phyloP scores from a whole-genome alignment of 1,140 invertebrate genomes.

The Ephestia elutella region DNA sequence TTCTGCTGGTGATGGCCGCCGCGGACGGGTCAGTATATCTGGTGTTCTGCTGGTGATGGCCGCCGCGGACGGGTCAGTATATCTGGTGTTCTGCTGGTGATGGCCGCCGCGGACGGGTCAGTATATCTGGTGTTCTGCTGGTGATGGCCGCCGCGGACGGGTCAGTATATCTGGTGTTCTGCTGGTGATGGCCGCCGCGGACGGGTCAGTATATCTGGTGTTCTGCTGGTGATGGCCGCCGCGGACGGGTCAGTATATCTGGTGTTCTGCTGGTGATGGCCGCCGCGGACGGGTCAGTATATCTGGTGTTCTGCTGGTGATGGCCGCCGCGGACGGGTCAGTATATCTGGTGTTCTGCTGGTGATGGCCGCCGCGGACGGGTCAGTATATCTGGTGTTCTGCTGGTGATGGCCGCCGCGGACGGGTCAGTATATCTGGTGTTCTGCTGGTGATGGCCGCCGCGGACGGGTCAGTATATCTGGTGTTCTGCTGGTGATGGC shows the following conservation, averaged over 20 bases:
- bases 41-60: conserved; percentile 83
- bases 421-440: too few species aligned
- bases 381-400: neutral
- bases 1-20: conserved; percentile 80
- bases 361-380: neutral
- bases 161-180: neutral
- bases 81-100: conserved; percentile 82
- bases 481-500: conserved; percentile 83
- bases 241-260: neutral
- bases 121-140: conserved; percentile 78
- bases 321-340: too few species aligned
- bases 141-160: conserved; percentile 68
- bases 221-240: neutral
- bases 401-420: conserved; percentile 1
- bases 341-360: neutral
- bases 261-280: conserved; percentile 5
- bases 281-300: neutral
- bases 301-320: too few species aligned
- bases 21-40: neutral
- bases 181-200: neutral
- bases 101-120: conserved; percentile 17
- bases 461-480: conserved; percentile 52
- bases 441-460: too few species aligned
- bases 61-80: conserved; percentile 8
- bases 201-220: too few species aligned